Evolutionary conservation across 2,888 invertebrate genomes (phyloP), one percentile per base, ranked within the genome.

Genomic region (Tinea trinotella): DNA sequence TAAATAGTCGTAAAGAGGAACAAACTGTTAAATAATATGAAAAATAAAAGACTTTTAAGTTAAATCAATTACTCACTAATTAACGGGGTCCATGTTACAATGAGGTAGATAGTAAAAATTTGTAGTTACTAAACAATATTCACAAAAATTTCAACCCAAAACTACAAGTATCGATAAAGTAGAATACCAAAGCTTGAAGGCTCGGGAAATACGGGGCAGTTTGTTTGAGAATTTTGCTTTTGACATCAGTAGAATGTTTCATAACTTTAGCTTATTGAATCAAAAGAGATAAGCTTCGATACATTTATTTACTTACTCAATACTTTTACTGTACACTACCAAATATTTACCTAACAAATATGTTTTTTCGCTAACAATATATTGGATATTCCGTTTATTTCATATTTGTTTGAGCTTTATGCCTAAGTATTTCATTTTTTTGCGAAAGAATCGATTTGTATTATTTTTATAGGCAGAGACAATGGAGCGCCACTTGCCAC

Each of bases 221-320:
- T 30, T 30, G 13, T 40, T 40, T 40, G 40, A 40, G 40, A 40
- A 35, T 7, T 35, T 35, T 35, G 10, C 35, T 12, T 35, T 35
- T 35, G 35, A 40, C 40, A 15, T 40, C 15, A 3, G 40, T 6
- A 15, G 2, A 6, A 40, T 40, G 15, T 40, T 30, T 40, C 40
- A 13, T 13, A 40, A 40, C 40, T 40, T 12, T 12, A 40, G 40
- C n/a, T 13, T 13, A 40, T 13, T 13, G 40, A 15, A 40, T n/a
- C 40, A 40, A 13, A 12, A 35, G n/a, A 40, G 40, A 40, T 40
- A 40, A 40, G 40, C 40, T 13, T 13, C 40, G 40, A 40, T 40
- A 13, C n/a, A 40, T 40, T 40, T 40, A 40, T 40, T 40, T 15
- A n/a, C 13, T 40, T 15, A n/a, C 13, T 40, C 15, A 15, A 40